phyloP scores from a whole-genome alignment of 2,797 vertebrate species.

The Gambelia wislizenii region DNA sequence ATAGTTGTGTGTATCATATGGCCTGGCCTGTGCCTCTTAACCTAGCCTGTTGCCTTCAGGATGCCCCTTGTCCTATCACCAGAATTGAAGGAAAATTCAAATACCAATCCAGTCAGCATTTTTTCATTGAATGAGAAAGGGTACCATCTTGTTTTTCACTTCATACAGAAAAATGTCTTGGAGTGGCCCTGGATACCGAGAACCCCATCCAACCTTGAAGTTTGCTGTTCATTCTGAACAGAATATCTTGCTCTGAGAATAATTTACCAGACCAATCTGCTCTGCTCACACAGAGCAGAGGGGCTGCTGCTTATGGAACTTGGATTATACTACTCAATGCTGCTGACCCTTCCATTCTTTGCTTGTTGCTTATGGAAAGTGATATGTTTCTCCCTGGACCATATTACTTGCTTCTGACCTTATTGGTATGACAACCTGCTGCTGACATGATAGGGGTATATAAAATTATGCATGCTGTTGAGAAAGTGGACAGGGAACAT shows the following conservation, averaged over 20 bases:
- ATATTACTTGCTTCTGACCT: not conserved
- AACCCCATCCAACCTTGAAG: not conserved
- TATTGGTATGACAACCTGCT: not conserved
- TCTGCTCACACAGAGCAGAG: not conserved
- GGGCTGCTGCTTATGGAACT: not conserved
- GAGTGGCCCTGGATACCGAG: not conserved
- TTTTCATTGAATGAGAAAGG: too few species aligned
- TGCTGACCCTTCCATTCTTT: not conserved
- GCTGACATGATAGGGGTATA: not conserved
- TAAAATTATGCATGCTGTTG: too few species aligned
- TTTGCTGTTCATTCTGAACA: not conserved
- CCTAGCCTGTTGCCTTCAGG: too few species aligned
- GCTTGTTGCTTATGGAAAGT: not conserved
- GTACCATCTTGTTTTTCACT: not conserved
- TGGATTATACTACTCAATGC: not conserved
- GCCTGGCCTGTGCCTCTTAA: too few species aligned
- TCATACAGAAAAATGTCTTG: not conserved
- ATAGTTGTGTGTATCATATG: too few species aligned
- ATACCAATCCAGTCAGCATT: too few species aligned
- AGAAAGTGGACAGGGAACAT: not conserved
- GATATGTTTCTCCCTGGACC: not conserved
- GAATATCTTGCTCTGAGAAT: not conserved
- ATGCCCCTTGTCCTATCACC: too few species aligned
- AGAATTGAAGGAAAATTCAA: too few species aligned
- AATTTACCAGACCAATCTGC: not conserved